Evolutionary conservation across 35 echinoderm and acorn worm genomes (phyloP).

Genomic region (Holothuria glaberrima): DNA sequence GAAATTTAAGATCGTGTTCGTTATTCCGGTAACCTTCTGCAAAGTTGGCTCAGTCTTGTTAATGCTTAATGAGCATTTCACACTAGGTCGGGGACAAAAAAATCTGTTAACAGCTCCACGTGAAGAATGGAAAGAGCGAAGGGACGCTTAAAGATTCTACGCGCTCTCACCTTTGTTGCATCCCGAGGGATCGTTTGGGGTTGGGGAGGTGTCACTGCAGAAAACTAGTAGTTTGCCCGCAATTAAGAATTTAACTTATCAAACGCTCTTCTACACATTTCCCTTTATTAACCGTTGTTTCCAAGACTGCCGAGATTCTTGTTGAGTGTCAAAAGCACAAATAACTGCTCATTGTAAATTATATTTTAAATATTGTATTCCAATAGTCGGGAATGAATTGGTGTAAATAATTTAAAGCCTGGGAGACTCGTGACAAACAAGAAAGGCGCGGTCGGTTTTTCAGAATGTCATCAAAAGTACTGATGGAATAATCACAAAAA

Average conservation of each 20-base stretch:
- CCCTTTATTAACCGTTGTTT: background rate
- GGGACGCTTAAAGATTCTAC: background rate
- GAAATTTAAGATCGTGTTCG: no score
- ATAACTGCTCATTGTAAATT: background rate
- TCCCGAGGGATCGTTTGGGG: slow-evolving; percentile 33
- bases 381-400: no score
- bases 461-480: no score
- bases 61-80: slow-evolving; percentile 46
- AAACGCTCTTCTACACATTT: slow-evolving; percentile 29
- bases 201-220: slow-evolving; percentile 20
- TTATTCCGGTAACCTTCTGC: no score
- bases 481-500: no score
- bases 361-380: no score
- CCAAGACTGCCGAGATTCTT: slow-evolving; percentile 1
- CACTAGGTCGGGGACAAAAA: slow-evolving; percentile 13
- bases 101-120: slow-evolving; percentile 34
- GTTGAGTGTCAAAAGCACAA: slow-evolving; percentile 19
- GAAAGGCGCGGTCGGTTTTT: no score
- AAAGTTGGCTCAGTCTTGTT: slow-evolving; percentile 24
- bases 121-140: background rate
- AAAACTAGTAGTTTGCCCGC: slow-evolving; percentile 30
- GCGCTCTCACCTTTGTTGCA: slow-evolving; percentile 7
- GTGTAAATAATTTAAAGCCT: no score
- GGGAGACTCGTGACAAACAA: no score
- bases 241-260: slow-evolving; percentile 42